phyloP scores from a whole-genome alignment of 2,797 vertebrate species.

The Poliocrania exsul region DNA sequence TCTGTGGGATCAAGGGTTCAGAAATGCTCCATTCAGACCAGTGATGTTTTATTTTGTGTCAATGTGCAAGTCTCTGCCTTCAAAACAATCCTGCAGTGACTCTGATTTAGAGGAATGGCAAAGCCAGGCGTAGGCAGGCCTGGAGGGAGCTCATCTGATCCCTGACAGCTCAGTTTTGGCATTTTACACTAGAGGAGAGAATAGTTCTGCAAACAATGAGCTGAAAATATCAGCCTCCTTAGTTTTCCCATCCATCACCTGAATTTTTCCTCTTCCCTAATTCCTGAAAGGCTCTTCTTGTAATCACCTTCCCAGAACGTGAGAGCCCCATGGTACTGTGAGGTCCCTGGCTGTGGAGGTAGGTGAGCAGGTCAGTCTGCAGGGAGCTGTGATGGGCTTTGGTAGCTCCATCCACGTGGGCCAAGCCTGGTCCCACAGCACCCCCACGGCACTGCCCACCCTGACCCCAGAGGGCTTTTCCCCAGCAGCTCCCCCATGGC shows the following conservation, averaged over 20 bases:
- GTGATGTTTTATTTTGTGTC: background rate
- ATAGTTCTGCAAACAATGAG: background rate
- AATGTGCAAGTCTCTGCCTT: background rate
- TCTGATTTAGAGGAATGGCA: background rate
- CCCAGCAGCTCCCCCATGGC: rapidly evolving
- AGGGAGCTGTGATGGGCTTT: background rate
- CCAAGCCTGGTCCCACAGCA: background rate
- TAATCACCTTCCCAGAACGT: background rate
- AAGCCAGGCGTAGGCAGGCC: background rate
- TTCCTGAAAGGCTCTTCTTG: background rate
- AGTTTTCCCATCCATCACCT: background rate
- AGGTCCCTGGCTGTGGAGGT: background rate
- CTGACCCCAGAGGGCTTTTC: rapidly evolving
- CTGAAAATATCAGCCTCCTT: background rate
- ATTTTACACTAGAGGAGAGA: background rate
- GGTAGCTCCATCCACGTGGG: rapidly evolving
- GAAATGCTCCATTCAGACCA: background rate
- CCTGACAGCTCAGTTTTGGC: background rate
- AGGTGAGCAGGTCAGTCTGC: background rate
- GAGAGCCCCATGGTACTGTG: rapidly evolving
- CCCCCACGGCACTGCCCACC: background rate
- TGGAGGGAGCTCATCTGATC: background rate
- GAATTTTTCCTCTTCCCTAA: background rate
- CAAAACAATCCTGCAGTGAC: background rate
- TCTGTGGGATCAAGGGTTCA: background rate